Percentiles rank a stretch among this genome's conserved stretches.
These are phyloP conservation scores for Phrynocephalus vlangalii DNA, from an alignment of 2,797 vertebrate genomes.

Conservation along the genomic window DNA sequence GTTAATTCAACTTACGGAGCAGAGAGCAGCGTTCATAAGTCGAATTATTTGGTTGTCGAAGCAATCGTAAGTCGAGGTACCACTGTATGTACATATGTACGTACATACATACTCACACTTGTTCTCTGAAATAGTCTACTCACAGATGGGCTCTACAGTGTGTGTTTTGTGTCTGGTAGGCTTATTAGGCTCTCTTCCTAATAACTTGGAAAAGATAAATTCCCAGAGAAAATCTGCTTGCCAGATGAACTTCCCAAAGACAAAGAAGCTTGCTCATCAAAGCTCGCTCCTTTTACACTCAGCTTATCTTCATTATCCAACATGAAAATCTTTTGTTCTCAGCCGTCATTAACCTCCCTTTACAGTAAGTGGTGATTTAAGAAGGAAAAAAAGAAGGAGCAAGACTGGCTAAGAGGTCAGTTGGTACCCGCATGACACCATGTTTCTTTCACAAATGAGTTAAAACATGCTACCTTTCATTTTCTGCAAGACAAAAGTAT, in stretches of 20 bases:
- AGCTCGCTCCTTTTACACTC: not conserved
- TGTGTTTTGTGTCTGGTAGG: not conserved
- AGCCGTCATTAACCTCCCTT: not conserved
- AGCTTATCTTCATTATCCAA: not conserved
- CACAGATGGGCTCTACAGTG: not conserved
- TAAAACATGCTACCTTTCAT: not conserved
- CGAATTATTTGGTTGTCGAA: no score
- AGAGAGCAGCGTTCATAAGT: no score
- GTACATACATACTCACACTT: not conserved
- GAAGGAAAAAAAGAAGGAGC: not conserved
- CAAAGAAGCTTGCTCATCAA: not conserved
- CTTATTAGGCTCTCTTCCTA: not conserved
- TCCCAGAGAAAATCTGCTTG: slow-evolving; percentile 28
- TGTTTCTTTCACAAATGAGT: not conserved
- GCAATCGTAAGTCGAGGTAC: no score
- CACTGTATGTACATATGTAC: no score
- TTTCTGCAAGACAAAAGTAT: not conserved
- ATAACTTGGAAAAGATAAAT: not conserved
- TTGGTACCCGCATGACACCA: not conserved
- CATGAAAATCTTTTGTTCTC: no score
- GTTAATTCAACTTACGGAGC: no score
- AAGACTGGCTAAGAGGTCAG: not conserved
- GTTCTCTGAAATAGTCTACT: not conserved
- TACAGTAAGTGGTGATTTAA: not conserved
- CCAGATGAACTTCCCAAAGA: slow-evolving; percentile 36